phyloP scores from a whole-genome alignment of 2,888 invertebrate species.

The Hylaea fasciaria region DNA sequence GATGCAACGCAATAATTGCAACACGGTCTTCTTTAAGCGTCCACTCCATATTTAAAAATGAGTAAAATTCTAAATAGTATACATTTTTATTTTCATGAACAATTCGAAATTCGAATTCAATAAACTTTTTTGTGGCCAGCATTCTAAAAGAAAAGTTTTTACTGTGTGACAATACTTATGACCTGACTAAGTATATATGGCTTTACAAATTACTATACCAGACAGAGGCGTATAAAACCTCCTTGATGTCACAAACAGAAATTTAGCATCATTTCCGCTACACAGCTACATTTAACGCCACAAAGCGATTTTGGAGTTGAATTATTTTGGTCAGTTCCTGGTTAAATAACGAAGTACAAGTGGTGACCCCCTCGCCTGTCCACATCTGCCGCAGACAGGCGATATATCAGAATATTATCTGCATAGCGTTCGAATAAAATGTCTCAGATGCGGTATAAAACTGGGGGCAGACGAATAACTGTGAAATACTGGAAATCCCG shows the following conservation, averaged over 20 bases:
- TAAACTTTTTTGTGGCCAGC: too few species aligned
- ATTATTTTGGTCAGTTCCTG: constrained; percentile 6
- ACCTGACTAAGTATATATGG: too few species aligned
- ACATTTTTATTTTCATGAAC: too few species aligned
- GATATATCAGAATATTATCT: constrained; percentile 36
- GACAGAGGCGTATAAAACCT: too few species aligned
- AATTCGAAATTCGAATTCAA: too few species aligned
- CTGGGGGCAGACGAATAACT: constrained; percentile 38
- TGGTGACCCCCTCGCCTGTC: constrained; percentile 26
- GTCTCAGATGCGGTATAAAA: constrained; percentile 28
- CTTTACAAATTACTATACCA: neutral
- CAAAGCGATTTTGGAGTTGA: constrained; percentile 1
- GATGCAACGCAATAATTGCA: too few species aligned
- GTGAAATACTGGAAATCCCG: constrained; percentile 34
- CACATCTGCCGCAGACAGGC: constrained; percentile 35
- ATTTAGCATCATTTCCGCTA: neutral
- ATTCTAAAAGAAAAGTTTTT: too few species aligned
- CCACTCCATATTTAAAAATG: too few species aligned
- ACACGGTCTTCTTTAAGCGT: too few species aligned
- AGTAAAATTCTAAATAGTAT: too few species aligned
- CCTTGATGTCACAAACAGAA: too few species aligned
- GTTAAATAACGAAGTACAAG: constrained; percentile 14
- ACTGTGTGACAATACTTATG: too few species aligned
- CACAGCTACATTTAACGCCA: neutral
- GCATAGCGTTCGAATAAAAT: constrained; percentile 29